Conservation (phyloP, 2,888 invertebrate genomes). For the Eupelmus urozonus region DNA sequence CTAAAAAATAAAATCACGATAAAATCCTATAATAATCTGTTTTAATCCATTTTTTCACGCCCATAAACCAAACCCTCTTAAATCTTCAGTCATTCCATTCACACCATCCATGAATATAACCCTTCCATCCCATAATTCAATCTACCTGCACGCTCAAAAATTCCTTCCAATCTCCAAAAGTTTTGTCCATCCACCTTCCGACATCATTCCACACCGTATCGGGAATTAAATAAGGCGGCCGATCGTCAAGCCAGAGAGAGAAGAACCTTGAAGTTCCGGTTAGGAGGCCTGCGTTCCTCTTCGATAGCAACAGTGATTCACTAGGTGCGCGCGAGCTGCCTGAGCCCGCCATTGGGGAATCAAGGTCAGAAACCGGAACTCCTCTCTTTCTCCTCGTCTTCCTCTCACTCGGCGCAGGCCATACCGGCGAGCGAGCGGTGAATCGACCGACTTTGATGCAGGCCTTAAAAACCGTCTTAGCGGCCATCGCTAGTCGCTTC, state of each 20-base stretch:
- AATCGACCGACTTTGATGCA: slow-evolving; percentile 59
- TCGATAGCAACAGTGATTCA: slow-evolving; percentile 60
- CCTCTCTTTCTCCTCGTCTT: slow-evolving; percentile 23
- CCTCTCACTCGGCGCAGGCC: slow-evolving; percentile 6
- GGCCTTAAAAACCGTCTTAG: slow-evolving; percentile 49
- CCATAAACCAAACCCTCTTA: too few species aligned
- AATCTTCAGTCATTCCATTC: too few species aligned
- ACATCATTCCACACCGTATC: too few species aligned
- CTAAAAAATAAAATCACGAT: too few species aligned
- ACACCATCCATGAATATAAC: too few species aligned
- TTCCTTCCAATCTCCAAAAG: too few species aligned
- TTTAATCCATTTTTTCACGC: too few species aligned
- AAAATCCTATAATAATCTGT: too few species aligned
- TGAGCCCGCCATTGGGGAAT: slow-evolving; percentile 51
- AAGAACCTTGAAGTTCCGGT: slow-evolving; percentile 59
- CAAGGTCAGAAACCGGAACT: slow-evolving; percentile 64
- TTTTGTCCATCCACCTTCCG: too few species aligned
- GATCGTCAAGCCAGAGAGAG: neutral
- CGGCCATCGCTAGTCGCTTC: too few species aligned
- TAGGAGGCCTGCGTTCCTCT: slow-evolving; percentile 36
- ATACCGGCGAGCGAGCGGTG: slow-evolving; percentile 33
- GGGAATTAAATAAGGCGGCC: neutral
- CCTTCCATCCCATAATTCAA: too few species aligned
- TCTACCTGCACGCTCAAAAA: too few species aligned
- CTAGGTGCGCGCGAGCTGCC: slow-evolving; percentile 13